Conservation (phyloP, 2,797 vertebrate species). For the Eospalax fontanierii region DNA sequence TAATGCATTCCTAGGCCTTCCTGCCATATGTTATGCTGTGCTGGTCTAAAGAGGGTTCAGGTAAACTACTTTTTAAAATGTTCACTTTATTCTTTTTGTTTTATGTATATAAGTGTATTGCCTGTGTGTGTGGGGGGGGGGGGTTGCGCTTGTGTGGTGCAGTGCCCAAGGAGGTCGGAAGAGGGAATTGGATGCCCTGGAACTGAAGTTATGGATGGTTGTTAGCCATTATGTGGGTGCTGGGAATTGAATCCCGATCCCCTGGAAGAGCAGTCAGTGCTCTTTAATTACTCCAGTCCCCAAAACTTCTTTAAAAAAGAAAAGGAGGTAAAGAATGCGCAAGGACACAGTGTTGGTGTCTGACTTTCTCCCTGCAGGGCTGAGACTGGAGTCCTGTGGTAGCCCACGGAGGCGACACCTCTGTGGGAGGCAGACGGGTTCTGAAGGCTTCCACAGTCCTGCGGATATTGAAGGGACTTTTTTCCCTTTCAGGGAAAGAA, state of each 20-base stretch:
- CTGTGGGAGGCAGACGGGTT: background rate
- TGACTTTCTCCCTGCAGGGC: fast-evolving
- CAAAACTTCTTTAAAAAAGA: background rate
- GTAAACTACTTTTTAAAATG: background rate
- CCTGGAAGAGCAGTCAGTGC: too few species aligned
- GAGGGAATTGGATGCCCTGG: too few species aligned
- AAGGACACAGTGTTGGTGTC: background rate
- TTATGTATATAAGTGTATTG: too few species aligned
- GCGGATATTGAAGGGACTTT: fast-evolving
- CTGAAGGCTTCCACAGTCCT: fast-evolving
- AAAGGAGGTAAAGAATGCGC: too few species aligned
- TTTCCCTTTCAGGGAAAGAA: background rate
- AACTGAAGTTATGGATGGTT: too few species aligned
- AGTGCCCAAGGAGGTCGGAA: too few species aligned
- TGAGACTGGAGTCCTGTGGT: fast-evolving
- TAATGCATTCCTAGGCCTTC: background rate
- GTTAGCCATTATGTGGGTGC: too few species aligned
- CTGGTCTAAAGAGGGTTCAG: background rate
- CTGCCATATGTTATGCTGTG: background rate
- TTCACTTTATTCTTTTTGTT: background rate
- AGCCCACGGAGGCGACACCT: fast-evolving
- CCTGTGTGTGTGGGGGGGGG: too few species aligned
- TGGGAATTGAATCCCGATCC: too few species aligned
- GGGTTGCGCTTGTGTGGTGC: too few species aligned
- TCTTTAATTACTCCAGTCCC: too few species aligned